Conservation (phyloP, 2,888 invertebrate genomes). For the Cenopis cana region DNA sequence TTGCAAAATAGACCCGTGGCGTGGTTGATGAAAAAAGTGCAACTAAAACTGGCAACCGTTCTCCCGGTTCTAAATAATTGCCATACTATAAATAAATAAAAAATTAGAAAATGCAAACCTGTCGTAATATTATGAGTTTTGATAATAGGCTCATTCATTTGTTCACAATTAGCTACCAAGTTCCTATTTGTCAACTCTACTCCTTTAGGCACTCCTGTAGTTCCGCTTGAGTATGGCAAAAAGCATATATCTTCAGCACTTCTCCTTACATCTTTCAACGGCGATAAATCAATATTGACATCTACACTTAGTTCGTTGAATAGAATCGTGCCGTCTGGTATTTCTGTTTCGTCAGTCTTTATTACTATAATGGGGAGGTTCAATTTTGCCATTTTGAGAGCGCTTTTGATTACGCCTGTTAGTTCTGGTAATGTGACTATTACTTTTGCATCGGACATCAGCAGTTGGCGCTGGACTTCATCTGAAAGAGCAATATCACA, state of each 20-base stretch:
- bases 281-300: constrained; percentile 80
- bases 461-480: constrained; percentile 89
- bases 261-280: constrained; percentile 76
- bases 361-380: constrained; percentile 84
- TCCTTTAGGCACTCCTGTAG: constrained; percentile 93
- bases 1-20: too few species aligned
- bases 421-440: constrained; percentile 86
- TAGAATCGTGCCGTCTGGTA: constrained; percentile 80
- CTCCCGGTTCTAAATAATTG: too few species aligned
- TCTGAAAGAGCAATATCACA: constrained; percentile 82
- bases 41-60: too few species aligned
- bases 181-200: constrained; percentile 88
- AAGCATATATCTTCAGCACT: constrained; percentile 86
- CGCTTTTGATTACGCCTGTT: constrained; percentile 75
- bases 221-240: constrained; percentile 94
- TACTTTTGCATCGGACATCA: constrained; percentile 85
- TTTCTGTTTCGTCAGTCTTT: constrained; percentile 68
- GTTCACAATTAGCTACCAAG: constrained; percentile 81
- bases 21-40: too few species aligned
- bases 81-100: too few species aligned
- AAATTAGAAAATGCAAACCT: too few species aligned
- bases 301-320: constrained; percentile 87
- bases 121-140: constrained; percentile 69
- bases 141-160: constrained; percentile 66
- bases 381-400: constrained; percentile 77